Conservation (phyloP, 2,113 vertebrate species). For the Xenopus laevis region DNA sequence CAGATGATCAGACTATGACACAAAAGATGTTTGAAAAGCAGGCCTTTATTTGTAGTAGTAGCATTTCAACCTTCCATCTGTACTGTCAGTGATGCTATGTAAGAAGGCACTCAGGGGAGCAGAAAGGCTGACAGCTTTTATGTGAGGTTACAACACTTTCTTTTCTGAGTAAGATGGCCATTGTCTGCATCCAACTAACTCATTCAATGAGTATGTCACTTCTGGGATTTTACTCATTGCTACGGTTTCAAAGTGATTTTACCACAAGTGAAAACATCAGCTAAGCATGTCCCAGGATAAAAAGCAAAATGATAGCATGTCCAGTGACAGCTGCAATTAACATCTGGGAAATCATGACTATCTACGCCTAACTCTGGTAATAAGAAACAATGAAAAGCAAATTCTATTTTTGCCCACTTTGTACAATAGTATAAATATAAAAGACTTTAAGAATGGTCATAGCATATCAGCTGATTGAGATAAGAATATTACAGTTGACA, state of each 20-base stretch:
- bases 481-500: too few species aligned
- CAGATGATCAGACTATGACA: slow-evolving; percentile 39
- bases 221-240: slow-evolving; percentile 37
- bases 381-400: slow-evolving; percentile 1
- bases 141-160: slow-evolving; percentile 38
- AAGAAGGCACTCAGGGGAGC: slow-evolving; percentile 35
- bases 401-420: slow-evolving; percentile 1
- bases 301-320: slow-evolving; percentile 35
- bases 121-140: slow-evolving; percentile 40
- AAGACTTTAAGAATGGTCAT: too few species aligned
- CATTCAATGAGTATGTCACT: slow-evolving; percentile 33
- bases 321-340: slow-evolving; percentile 36
- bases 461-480: too few species aligned
- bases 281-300: slow-evolving; percentile 33
- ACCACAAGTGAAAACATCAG: slow-evolving; percentile 41
- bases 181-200: slow-evolving; percentile 33
- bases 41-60: slow-evolving; percentile 32
- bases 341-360: slow-evolving; percentile 36
- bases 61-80: slow-evolving; percentile 43
- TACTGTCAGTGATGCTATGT: slow-evolving; percentile 42
- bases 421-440: too few species aligned
- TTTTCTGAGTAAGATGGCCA: slow-evolving; percentile 32
- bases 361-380: slow-evolving; percentile 13
- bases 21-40: slow-evolving; percentile 38
- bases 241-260: slow-evolving; percentile 39